Evolutionary conservation across 2,113 vertebrate genomes (phyloP), one percentile per base, ranked within the genome.

Genomic region (Asarcornis scutulata): DNA sequence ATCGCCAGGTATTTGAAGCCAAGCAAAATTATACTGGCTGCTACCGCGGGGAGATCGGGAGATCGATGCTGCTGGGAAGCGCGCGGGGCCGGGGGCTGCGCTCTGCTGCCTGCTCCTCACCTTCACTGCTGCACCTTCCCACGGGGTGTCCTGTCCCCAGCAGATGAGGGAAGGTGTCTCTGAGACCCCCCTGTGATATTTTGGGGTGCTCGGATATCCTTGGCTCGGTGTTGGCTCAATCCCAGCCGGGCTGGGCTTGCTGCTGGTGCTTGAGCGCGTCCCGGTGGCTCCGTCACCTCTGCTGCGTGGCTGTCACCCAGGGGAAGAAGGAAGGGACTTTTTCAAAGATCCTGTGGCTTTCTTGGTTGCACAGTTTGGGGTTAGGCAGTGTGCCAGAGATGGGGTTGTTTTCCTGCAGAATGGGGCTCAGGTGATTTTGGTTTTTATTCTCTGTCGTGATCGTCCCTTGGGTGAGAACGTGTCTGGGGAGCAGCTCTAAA

Each of bases 1-100:
- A 97, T 94, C 59, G 7, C 96, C 93, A 92, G 95, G 89, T 97
- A 97, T 94, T 93, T 96, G 96, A 96, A 97, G 97, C 96, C 88
- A 96, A 97, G 97, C 97, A 97, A 67, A 97, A 97, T 97, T 75
- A 97, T 94, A 76, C 86, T 0, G 13, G 97, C 96, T 73, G 29
- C 93, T 96, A 73, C 88, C 32, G 95, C 83, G 31, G 78, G 59
- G 75, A 55, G 95, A 98, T 98, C 95, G 78, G 59, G 75, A 55
- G 95, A 98, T 98, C 95, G 7, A 98, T 98, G 63, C 52, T 2
- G 71, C 97, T 0, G 48, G 95, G 96, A 88, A 91, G 77, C 7
- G 16, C 18, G 4, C 3, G 32, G 44, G 76, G 81, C 79, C 23
- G 31, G 2, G 27, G 77, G 84, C 52, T 72, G 91, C 74, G 18